A percentile compares a stretch with the other conserved stretches of the same genome.
Evolutionary conservation across 2,888 invertebrate species (phyloP).

Genomic region (Tetragnatha montana): DNA sequence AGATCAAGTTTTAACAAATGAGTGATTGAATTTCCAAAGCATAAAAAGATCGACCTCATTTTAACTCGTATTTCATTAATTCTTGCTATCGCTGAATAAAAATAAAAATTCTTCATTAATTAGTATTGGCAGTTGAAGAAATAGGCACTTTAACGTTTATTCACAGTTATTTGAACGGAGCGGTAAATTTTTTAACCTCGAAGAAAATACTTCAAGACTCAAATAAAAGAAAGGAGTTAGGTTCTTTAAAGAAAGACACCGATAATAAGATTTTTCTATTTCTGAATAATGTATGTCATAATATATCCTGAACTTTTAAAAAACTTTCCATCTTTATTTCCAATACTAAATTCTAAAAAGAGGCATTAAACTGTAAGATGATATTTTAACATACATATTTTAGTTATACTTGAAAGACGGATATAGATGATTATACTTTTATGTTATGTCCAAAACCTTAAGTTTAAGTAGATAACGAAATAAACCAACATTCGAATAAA

Average conservation of each 20-base stretch:
- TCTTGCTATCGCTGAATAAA: constrained; percentile 14
- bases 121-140: constrained; percentile 31
- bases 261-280: neutral
- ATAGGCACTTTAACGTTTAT: constrained; percentile 5
- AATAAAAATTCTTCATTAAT: constrained; percentile 25
- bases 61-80: constrained; percentile 21
- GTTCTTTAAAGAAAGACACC: neutral
- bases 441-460: too few relatives aligned
- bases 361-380: neutral
- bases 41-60: constrained; percentile 10
- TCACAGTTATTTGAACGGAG: constrained; percentile 6
- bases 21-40: constrained; percentile 31
- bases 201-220: neutral
- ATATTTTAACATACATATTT: neutral
- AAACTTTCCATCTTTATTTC: constrained; percentile 1
- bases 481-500: too few relatives aligned
- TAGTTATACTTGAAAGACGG: too few relatives aligned
- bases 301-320: neutral
- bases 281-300: constrained; percentile 13
- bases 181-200: neutral
- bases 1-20: neutral
- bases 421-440: too few relatives aligned
- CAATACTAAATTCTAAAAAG: neutral
- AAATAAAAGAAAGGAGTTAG: neutral
- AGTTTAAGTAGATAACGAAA: too few relatives aligned